Conservation (phyloP, 2,113 vertebrate species). For the Gambusia affinis region DNA sequence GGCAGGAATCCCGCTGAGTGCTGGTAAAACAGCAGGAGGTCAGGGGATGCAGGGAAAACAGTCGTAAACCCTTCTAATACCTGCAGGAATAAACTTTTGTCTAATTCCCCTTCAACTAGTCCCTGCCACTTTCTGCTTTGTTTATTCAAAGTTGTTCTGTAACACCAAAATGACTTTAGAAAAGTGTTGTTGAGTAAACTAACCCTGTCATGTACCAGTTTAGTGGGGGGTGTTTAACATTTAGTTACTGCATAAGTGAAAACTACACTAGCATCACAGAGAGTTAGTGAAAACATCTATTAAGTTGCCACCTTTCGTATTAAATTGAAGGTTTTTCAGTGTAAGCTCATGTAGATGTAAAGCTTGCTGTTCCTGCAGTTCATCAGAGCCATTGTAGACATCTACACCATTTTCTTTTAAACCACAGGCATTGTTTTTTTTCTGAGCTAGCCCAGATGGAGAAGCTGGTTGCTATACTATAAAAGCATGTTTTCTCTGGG, state of each 20-base stretch:
- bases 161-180: slow-evolving; percentile 16
- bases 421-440: slow-evolving; percentile 44
- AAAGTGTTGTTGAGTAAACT: slow-evolving; percentile 18
- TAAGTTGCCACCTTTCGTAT: neutral
- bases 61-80: slow-evolving; percentile 61
- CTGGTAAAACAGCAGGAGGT: slow-evolving; percentile 72
- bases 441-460: slow-evolving; percentile 7
- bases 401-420: slow-evolving; percentile 22
- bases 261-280: slow-evolving; percentile 2
- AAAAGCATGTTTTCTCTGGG: slow-evolving; percentile 28
- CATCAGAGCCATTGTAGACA: neutral
- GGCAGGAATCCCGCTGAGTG: slow-evolving; percentile 64
- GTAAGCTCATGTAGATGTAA: neutral
- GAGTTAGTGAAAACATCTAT: neutral
- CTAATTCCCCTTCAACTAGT: slow-evolving; percentile 37
- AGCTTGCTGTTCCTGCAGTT: neutral
- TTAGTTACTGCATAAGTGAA: slow-evolving; percentile 24
- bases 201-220: slow-evolving; percentile 26
- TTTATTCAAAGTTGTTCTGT: slow-evolving; percentile 33
- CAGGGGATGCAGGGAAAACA: slow-evolving; percentile 63
- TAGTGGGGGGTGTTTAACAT: neutral
- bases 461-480: slow-evolving; percentile 39
- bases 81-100: slow-evolving; percentile 37
- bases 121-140: slow-evolving; percentile 2
- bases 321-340: neutral